Evolutionary conservation across 2,113 vertebrate species (phyloP), one percentile per base, ranked within the genome.

Genomic region (Cheilinus undulatus): DNA sequence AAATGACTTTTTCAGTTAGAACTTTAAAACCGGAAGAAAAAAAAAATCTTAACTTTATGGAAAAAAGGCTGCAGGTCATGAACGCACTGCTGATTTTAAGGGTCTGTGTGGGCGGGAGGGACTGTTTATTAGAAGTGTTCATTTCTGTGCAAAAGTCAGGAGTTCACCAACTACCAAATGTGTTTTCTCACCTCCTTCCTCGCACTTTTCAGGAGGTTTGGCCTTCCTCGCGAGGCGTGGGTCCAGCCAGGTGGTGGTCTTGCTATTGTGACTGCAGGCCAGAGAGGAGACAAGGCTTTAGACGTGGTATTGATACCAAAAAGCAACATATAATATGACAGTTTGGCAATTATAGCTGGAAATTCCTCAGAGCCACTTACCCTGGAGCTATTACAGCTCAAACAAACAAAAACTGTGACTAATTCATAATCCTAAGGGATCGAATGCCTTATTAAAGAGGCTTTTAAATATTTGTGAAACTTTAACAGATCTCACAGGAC

Each of bases 161-260:
- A 15, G 4, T 13, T 14, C 38, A 40, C 38, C 14, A 42, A 45
- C 17, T 45, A n/a, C 19, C 17, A 8, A 3, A 3, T 2, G 19
- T 10, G 15, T 19, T 1, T 22, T 73, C 91, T 92, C 82, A 99
- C 98, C 98, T 96, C 97, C 97, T 83, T 99, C 96, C 74, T 97
- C 95, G 86, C 97, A 99, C 59, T 98, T 98, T 92, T 99, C 98
- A 0, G 97, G 96, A 57, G 98, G 96, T 91, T 99, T 99, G 68
- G 97, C 96, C 93, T 97, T 99, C 92, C 95, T 97, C 78, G 97
- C 97, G n/a, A 99, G 96, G 19, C 98, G 95, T 2, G 98, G 98
- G 86, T 99, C 98, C 84, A 99, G 90, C 98, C 98, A 99, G 3
- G 98, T 99, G 6, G 98, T 99, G 34, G 98, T 99, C 93, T 99